Evolutionary conservation across 2,888 invertebrate species (phyloP).

Genomic region (Pseudeuparius sepicola): DNA sequence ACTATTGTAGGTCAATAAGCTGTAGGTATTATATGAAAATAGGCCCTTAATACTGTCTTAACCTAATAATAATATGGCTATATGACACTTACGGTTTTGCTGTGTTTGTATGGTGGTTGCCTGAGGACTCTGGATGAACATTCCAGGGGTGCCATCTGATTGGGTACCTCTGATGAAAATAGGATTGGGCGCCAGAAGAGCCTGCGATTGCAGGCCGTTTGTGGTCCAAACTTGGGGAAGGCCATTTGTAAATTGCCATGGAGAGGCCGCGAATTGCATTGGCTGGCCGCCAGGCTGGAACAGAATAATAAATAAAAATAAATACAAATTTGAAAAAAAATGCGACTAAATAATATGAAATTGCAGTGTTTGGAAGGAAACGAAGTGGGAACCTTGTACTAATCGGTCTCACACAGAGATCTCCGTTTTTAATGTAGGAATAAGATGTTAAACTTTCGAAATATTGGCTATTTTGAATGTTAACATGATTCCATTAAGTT

Average conservation of each 20-base stretch:
- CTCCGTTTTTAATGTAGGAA: too few species aligned
- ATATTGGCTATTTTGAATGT: too few species aligned
- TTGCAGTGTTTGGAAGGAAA: too few species aligned
- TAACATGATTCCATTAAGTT: too few species aligned
- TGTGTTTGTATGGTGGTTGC: constrained; percentile 53
- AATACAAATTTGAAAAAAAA: constrained; percentile 8
- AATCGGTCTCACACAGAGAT: too few species aligned
- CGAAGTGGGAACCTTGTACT: too few species aligned
- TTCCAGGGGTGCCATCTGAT: constrained; percentile 57
- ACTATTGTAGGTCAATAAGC: too few species aligned
- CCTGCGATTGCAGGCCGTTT: constrained; percentile 58
- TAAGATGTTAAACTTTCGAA: too few species aligned
- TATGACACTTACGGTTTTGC: constrained; percentile 60
- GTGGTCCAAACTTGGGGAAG: constrained; percentile 67
- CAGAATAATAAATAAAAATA: constrained; percentile 14
- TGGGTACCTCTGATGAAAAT: constrained; percentile 76
- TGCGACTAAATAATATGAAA: too few species aligned
- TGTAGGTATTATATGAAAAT: too few species aligned
- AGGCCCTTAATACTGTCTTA: too few species aligned
- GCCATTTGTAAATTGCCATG: constrained; percentile 60
- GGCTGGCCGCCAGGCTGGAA: constrained; percentile 52
- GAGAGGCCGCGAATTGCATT: constrained; percentile 66
- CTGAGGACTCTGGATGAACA: constrained; percentile 75
- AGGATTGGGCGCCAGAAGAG: constrained; percentile 64
- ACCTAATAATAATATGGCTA: too few species aligned